Evolutionary conservation across 2,113 vertebrate genomes (phyloP).

Genomic region (Dromas ardeola): DNA sequence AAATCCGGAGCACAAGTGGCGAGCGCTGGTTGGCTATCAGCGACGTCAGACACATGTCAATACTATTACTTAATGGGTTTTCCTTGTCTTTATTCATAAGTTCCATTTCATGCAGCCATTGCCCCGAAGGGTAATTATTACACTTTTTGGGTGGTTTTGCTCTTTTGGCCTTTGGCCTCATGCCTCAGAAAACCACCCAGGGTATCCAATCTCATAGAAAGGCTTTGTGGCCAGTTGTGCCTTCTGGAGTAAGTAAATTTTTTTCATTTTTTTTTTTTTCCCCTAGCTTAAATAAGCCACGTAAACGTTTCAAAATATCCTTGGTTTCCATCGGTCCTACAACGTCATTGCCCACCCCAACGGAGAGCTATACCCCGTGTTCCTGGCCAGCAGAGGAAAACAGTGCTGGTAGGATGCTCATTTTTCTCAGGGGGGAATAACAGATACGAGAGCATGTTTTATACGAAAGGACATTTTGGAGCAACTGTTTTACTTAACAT

Average conservation of each 20-base stretch:
- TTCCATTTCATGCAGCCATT: conserved; percentile 48
- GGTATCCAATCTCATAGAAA: conserved; percentile 40
- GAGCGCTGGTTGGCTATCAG: conserved; percentile 8
- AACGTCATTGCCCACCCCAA: conserved; percentile 1
- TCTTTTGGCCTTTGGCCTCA: conserved; percentile 60
- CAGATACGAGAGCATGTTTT: not conserved
- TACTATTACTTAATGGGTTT: conserved; percentile 66
- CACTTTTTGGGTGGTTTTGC: conserved; percentile 65
- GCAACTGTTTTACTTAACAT: conserved; percentile 20
- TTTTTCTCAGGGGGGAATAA: conserved; percentile 28
- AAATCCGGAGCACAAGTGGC: not conserved
- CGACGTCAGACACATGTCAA: conserved; percentile 47
- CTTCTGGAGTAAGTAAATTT: not conserved
- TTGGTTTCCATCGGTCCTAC: not conserved
- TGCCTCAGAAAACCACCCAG: conserved; percentile 51
- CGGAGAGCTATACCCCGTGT: not conserved
- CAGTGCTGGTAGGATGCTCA: not conserved
- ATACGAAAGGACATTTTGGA: not conserved
- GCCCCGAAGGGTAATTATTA: conserved; percentile 53
- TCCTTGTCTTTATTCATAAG: conserved; percentile 57
- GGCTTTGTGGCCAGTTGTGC: conserved; percentile 19
- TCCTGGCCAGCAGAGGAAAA: not conserved
- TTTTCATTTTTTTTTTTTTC: not conserved
- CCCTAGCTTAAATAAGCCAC: not conserved
- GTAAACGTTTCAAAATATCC: not conserved